Evolutionary conservation across 2,888 invertebrate species (phyloP).

Genomic region (Harmothoe impar): DNA sequence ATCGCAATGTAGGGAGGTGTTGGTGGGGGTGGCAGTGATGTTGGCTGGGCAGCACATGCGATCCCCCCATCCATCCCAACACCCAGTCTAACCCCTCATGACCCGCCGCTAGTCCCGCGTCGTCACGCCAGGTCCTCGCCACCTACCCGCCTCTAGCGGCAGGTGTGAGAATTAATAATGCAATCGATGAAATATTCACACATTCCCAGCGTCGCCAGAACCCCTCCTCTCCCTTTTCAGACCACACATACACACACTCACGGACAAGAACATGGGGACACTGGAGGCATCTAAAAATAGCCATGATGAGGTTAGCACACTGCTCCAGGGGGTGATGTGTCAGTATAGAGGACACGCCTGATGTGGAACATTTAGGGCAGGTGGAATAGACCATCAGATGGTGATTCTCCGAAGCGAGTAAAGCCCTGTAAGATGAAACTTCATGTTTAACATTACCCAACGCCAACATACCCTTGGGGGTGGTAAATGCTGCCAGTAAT

Average conservation of each 20-base stretch:
- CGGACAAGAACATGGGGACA: neutral
- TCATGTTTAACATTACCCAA: no score
- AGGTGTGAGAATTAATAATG: constrained; percentile 54
- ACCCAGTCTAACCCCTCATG: neutral
- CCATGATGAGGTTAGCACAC: constrained; percentile 2
- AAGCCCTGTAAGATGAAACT: no score
- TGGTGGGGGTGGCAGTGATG: neutral
- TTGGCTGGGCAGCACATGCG: constrained; percentile 18
- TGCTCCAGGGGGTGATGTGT: constrained; percentile 25
- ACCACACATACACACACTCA: neutral
- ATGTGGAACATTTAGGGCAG: neutral
- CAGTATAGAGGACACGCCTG: neutral
- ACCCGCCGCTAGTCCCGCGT: neutral
- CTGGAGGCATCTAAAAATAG: neutral
- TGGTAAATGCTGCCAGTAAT: no score
- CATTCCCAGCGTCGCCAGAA: neutral
- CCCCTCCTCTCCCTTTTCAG: constrained; percentile 6
- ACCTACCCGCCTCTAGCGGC: constrained; percentile 14
- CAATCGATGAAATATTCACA: constrained; percentile 39
- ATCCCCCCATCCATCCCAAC: constrained; percentile 43
- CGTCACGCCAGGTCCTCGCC: constrained; percentile 36
- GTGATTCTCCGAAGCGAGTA: no score
- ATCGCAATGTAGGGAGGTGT: neutral
- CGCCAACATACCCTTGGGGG: no score
- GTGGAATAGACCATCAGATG: no score